Conservation (phyloP, 1,140 invertebrate species). For the Polypedilum vanderplanki region DNA sequence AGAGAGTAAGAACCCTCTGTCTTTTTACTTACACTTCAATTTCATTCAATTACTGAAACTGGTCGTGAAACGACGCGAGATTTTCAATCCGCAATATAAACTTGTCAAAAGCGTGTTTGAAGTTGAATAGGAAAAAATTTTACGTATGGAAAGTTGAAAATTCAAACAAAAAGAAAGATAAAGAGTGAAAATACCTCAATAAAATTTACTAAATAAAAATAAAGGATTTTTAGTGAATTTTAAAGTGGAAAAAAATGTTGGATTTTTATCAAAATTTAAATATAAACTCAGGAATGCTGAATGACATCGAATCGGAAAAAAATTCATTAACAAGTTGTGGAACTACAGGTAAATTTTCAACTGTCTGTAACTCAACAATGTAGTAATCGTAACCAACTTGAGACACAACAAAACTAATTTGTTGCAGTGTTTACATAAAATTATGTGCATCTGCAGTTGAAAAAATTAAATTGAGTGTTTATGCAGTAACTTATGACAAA, state of each 20-base stretch:
- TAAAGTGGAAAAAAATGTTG: not conserved
- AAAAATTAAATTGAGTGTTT: too few relatives aligned
- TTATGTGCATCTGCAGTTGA: too few relatives aligned
- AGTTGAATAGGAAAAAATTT: not conserved
- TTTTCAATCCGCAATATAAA: not conserved
- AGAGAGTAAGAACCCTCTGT: not conserved
- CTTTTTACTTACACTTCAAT: not conserved
- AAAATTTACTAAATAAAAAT: too few relatives aligned
- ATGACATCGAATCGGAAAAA: not conserved
- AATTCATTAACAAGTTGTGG: not conserved
- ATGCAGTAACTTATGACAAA: too few relatives aligned
- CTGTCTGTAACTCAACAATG: too few relatives aligned
- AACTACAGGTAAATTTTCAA: not conserved
- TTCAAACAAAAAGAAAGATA: not conserved
- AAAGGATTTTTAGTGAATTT: not conserved
- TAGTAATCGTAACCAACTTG: too few relatives aligned
- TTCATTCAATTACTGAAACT: slow-evolving; percentile 6
- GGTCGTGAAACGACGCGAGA: slow-evolving; percentile 2
- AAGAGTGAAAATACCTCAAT: not conserved
- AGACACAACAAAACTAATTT: too few relatives aligned
- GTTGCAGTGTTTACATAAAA: too few relatives aligned
- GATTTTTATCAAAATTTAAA: slow-evolving; percentile 23
- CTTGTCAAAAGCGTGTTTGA: not conserved
- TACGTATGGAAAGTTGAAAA: not conserved
- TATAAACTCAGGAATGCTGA: slow-evolving; percentile 3